These are phyloP conservation scores for Phaedon cochleariae DNA, from an alignment of 2,888 invertebrate genomes.

Conservation along the genomic window DNA sequence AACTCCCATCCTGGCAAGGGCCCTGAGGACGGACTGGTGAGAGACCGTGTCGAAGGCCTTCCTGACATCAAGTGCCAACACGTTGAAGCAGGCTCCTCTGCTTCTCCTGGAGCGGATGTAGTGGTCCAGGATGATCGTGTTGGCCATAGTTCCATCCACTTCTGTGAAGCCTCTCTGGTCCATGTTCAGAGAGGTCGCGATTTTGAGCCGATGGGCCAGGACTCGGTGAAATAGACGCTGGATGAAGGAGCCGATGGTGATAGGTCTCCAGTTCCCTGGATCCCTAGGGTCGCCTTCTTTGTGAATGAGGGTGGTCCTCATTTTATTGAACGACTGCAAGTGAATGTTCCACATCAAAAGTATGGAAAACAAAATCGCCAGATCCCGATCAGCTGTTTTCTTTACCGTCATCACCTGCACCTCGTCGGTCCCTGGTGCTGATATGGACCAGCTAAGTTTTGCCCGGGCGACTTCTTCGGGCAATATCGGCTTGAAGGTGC, in stretches of 20 bases:
- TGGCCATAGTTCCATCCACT: constrained; percentile 56
- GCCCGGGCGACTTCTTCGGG: too few species aligned
- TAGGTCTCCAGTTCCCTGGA: constrained; percentile 47
- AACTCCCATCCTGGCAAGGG: constrained; percentile 27
- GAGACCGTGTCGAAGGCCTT: constrained; percentile 45
- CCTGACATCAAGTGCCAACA: constrained; percentile 35
- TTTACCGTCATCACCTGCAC: too few species aligned
- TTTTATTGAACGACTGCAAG: neutral
- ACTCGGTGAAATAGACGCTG: constrained; percentile 46
- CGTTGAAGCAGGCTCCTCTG: neutral
- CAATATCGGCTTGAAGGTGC: neutral
- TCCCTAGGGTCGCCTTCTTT: neutral
- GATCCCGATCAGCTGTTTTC: neutral
- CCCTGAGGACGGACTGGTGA: constrained; percentile 32
- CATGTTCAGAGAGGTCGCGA: constrained; percentile 21
- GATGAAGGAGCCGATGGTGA: constrained; percentile 46
- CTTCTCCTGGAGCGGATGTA: constrained; percentile 17
- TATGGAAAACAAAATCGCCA: neutral
- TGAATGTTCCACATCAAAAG: neutral
- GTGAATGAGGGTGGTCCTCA: neutral
- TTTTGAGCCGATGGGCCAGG: constrained; percentile 33
- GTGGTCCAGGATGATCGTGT: constrained; percentile 49
- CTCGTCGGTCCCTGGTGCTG: too few species aligned
- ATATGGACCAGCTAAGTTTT: too few species aligned
- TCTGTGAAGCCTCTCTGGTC: constrained; percentile 51